Evolutionary conservation across 2,797 vertebrate genomes (phyloP).

Genomic region (Micromesistius poutassou): DNA sequence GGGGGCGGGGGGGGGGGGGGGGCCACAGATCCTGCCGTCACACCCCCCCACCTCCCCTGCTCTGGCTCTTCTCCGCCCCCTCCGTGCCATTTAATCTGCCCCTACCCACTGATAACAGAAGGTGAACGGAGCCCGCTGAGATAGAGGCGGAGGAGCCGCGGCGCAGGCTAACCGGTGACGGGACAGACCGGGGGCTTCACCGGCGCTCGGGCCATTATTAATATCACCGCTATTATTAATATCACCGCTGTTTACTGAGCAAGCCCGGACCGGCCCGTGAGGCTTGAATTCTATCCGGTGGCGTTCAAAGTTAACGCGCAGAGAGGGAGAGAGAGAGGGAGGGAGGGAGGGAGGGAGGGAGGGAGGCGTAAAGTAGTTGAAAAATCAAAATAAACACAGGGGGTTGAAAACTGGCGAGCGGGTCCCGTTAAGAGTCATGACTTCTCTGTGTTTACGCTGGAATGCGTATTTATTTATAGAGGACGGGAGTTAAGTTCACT

Average conservation of each 20-base stretch:
- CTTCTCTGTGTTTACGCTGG: conserved; percentile 55
- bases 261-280: too few species aligned
- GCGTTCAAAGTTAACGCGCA: too few species aligned
- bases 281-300: too few species aligned
- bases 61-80: conserved; percentile 32
- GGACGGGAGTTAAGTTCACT: conserved; percentile 60
- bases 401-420: too few species aligned
- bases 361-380: conserved; percentile 31
- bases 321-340: conserved; percentile 9
- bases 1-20: too few species aligned
- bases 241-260: too few species aligned
- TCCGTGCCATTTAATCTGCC: conserved; percentile 71
- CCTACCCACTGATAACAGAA: conserved; percentile 66
- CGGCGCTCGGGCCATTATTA: neutral
- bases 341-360: conserved; percentile 6
- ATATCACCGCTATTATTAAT: too few species aligned
- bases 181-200: neutral
- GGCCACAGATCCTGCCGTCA: conserved; percentile 2
- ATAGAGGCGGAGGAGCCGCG: conserved; percentile 54
- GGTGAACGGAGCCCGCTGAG: conserved; percentile 67
- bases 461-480: conserved; percentile 69
- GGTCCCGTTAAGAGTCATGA: conserved; percentile 47
- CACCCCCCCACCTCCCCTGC: conserved; percentile 40
- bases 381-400: too few species aligned
- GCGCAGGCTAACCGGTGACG: conserved; percentile 52